phyloP scores from a whole-genome alignment of 2,888 invertebrate genomes.

The Nebria brevicollis region DNA sequence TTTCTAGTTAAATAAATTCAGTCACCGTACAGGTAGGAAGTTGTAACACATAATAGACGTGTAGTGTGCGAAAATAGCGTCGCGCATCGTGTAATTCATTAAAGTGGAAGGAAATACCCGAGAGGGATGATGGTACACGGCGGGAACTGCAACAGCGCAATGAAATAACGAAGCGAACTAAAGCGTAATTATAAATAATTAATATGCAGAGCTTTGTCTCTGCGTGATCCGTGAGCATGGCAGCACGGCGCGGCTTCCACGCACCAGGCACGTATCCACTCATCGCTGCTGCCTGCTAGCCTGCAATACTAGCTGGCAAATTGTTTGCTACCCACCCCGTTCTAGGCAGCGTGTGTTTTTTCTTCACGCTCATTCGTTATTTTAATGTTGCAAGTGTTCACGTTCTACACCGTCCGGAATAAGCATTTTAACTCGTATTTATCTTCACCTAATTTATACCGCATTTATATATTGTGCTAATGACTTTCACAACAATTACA shows the following conservation, averaged over 20 bases:
- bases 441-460: slow-evolving; percentile 1
- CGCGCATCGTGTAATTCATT: slow-evolving; percentile 38
- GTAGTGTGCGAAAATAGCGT: slow-evolving; percentile 31
- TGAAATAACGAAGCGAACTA: slow-evolving; percentile 46
- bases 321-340: slow-evolving; percentile 30
- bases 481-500: slow-evolving; percentile 1
- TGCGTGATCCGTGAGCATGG: slow-evolving; percentile 30
- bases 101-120: slow-evolving; percentile 36
- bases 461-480: background rate
- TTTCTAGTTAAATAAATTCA: background rate
- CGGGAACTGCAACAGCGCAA: slow-evolving; percentile 16
- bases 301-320: slow-evolving; percentile 20
- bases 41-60: slow-evolving; percentile 24
- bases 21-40: background rate
- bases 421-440: slow-evolving; percentile 1
- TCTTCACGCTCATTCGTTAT: slow-evolving; percentile 35
- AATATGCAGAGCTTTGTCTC: slow-evolving; percentile 46
- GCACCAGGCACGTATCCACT: slow-evolving; percentile 21
- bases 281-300: slow-evolving; percentile 8
- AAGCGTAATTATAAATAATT: slow-evolving; percentile 46
- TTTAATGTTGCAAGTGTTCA: slow-evolving; percentile 40
- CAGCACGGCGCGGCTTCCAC: slow-evolving; percentile 22
- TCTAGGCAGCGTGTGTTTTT: slow-evolving; percentile 9
- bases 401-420: background rate
- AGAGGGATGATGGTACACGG: slow-evolving; percentile 19